Percentiles rank a stretch among this genome's conserved stretches.
These are phyloP conservation scores for Melipona bicolor DNA, from an alignment of 2,888 invertebrate species.

Conservation along the genomic window DNA sequence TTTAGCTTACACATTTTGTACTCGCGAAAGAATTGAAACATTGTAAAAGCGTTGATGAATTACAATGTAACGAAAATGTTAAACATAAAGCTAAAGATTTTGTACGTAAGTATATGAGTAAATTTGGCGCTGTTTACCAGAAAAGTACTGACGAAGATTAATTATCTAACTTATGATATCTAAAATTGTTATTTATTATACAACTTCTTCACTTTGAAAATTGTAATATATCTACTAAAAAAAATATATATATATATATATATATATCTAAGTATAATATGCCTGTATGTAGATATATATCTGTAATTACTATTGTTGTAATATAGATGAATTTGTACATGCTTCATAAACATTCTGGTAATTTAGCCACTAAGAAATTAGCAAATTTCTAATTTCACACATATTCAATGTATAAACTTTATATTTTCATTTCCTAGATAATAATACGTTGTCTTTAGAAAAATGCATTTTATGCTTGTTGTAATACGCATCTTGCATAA, in stretches of 20 bases:
- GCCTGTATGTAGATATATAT: constrained; percentile 69
- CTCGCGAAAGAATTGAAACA: constrained; percentile 97
- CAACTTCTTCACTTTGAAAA: constrained; percentile 54
- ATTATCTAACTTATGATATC: constrained; percentile 66
- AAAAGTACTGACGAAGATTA: constrained; percentile 88
- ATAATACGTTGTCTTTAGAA: constrained; percentile 59
- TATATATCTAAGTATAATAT: constrained; percentile 60
- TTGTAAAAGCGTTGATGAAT: constrained; percentile 93
- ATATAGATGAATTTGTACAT: constrained; percentile 72
- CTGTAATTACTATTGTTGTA: constrained; percentile 70
- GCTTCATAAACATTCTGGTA: constrained; percentile 68
- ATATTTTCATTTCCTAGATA: constrained; percentile 55
- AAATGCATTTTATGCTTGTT: constrained; percentile 59
- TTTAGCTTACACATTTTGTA: constrained; percentile 96
- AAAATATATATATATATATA: neutral
- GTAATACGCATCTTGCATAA: constrained; percentile 48
- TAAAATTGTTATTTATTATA: constrained; percentile 72
- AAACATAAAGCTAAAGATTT: constrained; percentile 98
- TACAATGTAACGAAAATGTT: constrained; percentile 95
- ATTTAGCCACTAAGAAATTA: constrained; percentile 61
- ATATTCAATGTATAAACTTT: constrained; percentile 57
- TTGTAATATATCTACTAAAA: constrained; percentile 59
- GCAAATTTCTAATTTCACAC: constrained; percentile 66
- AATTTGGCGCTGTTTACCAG: constrained; percentile 93
- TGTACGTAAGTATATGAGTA: constrained; percentile 97